phyloP scores from a whole-genome alignment of 2,113 vertebrate species.

The Eurystomus gularis region DNA sequence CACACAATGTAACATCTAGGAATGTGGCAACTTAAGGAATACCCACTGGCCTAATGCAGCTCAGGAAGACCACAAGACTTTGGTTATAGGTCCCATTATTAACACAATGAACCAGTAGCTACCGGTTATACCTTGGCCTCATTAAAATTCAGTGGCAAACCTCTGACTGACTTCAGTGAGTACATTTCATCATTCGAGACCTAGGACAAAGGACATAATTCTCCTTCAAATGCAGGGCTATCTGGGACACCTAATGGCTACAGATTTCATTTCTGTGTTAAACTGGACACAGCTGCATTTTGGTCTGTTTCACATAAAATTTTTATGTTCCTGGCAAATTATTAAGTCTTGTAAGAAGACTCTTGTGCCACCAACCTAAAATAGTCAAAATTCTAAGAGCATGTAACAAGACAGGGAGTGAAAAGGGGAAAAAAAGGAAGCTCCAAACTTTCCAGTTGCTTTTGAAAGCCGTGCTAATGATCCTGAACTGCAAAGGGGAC shows the following conservation, averaged over 20 bases:
- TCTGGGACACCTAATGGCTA: not conserved
- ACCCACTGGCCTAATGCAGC: not conserved
- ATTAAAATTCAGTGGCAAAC: slow-evolving; percentile 19
- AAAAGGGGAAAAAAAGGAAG: not conserved
- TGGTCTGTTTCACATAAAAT: not conserved
- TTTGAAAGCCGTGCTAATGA: not conserved
- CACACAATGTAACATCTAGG: not conserved
- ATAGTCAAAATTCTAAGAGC: not conserved
- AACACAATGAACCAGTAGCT: not conserved
- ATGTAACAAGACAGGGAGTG: not conserved
- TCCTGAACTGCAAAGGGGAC: not conserved
- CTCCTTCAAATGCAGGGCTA: not conserved
- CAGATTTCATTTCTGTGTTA: not conserved
- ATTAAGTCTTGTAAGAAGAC: not conserved
- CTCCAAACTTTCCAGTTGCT: not conserved
- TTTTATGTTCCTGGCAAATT: not conserved
- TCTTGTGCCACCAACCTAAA: not conserved
- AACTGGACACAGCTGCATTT: not conserved
- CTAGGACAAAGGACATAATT: not conserved
- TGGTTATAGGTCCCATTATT: not conserved
- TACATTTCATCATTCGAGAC: not conserved
- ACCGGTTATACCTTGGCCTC: not conserved
- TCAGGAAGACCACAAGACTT: not conserved
- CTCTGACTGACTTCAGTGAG: not conserved
- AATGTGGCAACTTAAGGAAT: not conserved